phyloP scores from a whole-genome alignment of 1,140 invertebrate genomes.

The Harpegnathos saltator region DNA sequence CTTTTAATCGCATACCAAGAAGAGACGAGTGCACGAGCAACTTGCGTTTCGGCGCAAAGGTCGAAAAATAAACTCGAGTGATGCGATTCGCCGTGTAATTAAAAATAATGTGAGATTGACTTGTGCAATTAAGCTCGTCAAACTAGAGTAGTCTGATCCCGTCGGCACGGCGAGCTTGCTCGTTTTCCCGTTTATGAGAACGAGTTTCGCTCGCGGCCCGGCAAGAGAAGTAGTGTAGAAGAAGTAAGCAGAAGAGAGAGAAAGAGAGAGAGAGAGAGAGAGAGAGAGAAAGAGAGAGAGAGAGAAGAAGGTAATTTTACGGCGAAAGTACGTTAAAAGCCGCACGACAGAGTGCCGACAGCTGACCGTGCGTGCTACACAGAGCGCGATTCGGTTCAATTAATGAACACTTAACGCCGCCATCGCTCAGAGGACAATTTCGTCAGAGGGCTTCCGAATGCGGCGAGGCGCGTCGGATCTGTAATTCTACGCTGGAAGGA shows the following conservation, averaged over 20 bases:
- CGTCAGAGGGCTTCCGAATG: not conserved
- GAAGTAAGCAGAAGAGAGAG: slow-evolving; percentile 42
- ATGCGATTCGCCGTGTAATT: not conserved
- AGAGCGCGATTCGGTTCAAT: slow-evolving; percentile 20
- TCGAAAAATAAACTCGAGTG: not conserved
- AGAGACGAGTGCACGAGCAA: not conserved
- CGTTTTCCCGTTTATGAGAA: not conserved
- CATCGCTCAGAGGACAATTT: slow-evolving; percentile 33
- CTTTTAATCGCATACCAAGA: not conserved
- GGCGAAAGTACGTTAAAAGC: slow-evolving; percentile 70
- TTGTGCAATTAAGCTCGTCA: not conserved
- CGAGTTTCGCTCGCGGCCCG: not conserved
- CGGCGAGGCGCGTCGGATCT: not conserved
- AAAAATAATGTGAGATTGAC: slow-evolving; percentile 3
- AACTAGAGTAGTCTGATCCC: slow-evolving; percentile 31
- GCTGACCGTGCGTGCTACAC: slow-evolving; percentile 70
- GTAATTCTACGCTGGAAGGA: not conserved
- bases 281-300: too few species aligned
- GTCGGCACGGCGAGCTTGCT: not conserved
- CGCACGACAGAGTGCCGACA: slow-evolving; percentile 70
- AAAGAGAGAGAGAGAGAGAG: too few species aligned
- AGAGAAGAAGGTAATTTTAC: slow-evolving; percentile 69
- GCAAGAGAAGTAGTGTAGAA: slow-evolving; percentile 19
- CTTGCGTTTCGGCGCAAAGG: not conserved
- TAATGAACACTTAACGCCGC: slow-evolving; percentile 42